These are phyloP conservation scores for Herpailurus yagouaroundi DNA, from an alignment of 2,113 vertebrate genomes.

Conservation along the genomic window DNA sequence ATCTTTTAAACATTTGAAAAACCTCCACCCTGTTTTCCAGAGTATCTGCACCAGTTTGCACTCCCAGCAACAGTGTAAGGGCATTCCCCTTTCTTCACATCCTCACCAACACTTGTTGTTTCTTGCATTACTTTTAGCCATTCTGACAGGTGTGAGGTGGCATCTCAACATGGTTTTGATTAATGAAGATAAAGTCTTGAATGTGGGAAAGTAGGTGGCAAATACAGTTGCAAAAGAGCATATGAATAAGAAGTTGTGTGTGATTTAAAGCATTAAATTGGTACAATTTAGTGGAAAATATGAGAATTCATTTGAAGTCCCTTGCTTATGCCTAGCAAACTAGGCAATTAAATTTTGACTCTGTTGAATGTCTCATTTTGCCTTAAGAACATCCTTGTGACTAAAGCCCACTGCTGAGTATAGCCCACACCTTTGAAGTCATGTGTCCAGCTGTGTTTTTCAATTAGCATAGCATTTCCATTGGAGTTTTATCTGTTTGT, in stretches of 20 bases:
- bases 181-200: conserved; percentile 48
- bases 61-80: no score
- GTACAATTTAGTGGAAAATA: conserved; percentile 64
- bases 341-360: conserved; percentile 78
- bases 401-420: conserved; percentile 78
- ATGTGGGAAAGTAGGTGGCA: conserved; percentile 73
- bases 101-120: no score
- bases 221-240: conserved; percentile 76
- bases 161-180: no score
- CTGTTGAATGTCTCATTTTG: conserved; percentile 80
- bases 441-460: conserved; percentile 61
- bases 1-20: no score
- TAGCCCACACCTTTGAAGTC: conserved; percentile 72
- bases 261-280: conserved; percentile 69
- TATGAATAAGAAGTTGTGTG: conserved; percentile 77
- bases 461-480: conserved; percentile 59
- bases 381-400: conserved; percentile 79
- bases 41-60: no score
- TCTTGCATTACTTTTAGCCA: no score
- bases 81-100: no score
- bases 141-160: no score
- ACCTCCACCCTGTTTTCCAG: no score
- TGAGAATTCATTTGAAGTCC: conserved; percentile 75
- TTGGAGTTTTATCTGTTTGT: conserved; percentile 34
- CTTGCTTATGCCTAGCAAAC: conserved; percentile 56